Base-by-base conservation (phyloP, 2,113 vertebrate species). In the Phoxinus phoxinus region DNA sequence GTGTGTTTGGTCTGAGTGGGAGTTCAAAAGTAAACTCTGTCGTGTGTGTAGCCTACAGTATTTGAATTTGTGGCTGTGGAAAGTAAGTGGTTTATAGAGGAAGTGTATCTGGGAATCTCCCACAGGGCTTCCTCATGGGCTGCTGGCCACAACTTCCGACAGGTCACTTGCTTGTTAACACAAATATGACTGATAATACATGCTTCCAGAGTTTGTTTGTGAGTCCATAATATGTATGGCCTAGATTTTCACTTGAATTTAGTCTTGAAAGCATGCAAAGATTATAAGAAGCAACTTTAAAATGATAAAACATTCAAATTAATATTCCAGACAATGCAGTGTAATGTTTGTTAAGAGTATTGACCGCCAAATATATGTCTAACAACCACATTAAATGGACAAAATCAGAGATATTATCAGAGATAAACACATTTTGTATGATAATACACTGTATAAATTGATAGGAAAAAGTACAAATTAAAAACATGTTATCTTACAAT, bases 51-150 rank as follows among this genome's bases (percentile, higher is more conserved):
- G n/a, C n/a, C n/a, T n/a, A n/a, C n/a, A n/a, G n/a, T 59, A 30
- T 85, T 69, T 84, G 32, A 51, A 59, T 77, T 48, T 87, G 84
- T 76, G 84, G 58, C 53, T 32, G 81, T 79, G 73, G 37, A 63
- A 44, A 17, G 1, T 84, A 27, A 71, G n/a, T 35, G 44, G 4
- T 37, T 58, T 25, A 83, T 51, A 51, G 30, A 84, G 84, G 84
- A 84, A 84, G 80, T 85, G 35, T 37, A 76, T 27, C 1, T 0
- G 19, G 85, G 84, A 87, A 73, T 87, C 89, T 91, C 87, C 88
- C 65, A 30, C 35, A 15, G 27, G 46, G 65, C 21, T 21, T 72
- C 37, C 37, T 15, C 10, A 15, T 61, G 8, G 51, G n/a, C 19
- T 63, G 72, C 30, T 3, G n/a, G 17, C 51, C 58, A 71, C 85